Evolutionary conservation across 2,888 invertebrate species (phyloP).

Genomic region (Tiliacea aurago): DNA sequence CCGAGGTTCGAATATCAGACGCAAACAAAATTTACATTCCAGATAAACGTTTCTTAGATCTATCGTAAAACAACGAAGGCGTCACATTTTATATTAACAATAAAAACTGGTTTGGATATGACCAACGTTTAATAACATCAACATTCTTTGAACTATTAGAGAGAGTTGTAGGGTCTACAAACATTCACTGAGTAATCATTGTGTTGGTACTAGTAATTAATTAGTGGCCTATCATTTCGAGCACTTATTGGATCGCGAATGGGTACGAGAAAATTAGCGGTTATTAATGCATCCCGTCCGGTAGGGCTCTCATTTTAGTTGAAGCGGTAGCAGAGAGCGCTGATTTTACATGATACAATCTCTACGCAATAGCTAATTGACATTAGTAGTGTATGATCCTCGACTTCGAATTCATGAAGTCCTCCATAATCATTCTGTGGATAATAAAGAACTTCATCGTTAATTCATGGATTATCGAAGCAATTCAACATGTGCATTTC

Average conservation of each 20-base stretch:
- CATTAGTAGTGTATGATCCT: constrained; percentile 2
- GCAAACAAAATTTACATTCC: constrained; percentile 60
- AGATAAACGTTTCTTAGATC: constrained; percentile 54
- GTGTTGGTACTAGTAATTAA: constrained; percentile 72
- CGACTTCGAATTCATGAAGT: constrained; percentile 1
- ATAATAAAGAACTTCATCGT: neutral
- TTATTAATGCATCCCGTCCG: constrained; percentile 60
- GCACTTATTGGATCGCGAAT: constrained; percentile 64
- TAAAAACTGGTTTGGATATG: constrained; percentile 70
- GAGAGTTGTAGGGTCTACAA: constrained; percentile 70
- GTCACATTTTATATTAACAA: constrained; percentile 64
- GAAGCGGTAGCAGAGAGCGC: constrained; percentile 20
- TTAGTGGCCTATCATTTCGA: constrained; percentile 69
- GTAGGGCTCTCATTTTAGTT: constrained; percentile 47
- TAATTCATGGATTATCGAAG: neutral
- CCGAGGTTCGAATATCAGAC: constrained; percentile 59
- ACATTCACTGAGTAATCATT: constrained; percentile 72
- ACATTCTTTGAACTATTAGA: constrained; percentile 77
- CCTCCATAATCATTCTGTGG: neutral
- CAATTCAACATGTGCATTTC: neutral
- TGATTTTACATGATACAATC: constrained; percentile 42
- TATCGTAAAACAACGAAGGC: constrained; percentile 57
- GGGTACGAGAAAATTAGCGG: constrained; percentile 65
- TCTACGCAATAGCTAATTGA: constrained; percentile 24
- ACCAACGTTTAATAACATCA: constrained; percentile 75